Base-by-base conservation (phyloP, 2,888 invertebrate species). In the Melanophora roralis region DNA sequence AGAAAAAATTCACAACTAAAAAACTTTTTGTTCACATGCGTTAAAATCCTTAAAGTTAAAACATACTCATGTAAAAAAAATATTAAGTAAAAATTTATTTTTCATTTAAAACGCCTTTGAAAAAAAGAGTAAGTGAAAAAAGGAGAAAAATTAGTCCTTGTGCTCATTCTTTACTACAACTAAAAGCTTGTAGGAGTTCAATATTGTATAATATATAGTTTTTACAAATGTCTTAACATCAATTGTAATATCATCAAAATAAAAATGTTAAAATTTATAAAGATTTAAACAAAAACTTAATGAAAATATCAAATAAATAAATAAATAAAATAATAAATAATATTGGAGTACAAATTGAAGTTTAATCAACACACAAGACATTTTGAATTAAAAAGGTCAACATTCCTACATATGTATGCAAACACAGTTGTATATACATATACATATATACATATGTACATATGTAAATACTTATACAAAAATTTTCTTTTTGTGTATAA, bases 161-260 rank as follows among this genome's bases (percentile, higher is more conserved):
- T 84, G 75, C 83, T 82, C 83, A 80, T 83, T 83, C 80, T 82
- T 78, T 82, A 76, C 78, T 81, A 73, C 73, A 76, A 69, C 69
- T 57, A 64, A 68, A 80, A 77, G 76, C 84, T 84, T 82, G 84
- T 84, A 83, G 83, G 83, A 83, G 82, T 84, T 84, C 83, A 83
- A 83, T 83, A 82, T 83, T 81, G 82, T 82, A 83, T 84, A 82
- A 83, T 84, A 82, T 82, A 62, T 16, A 27, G 34, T 12, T 40
- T 23, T 55, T 74, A 67, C 65, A 43, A 21, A 51, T 49, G 34
- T 73, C 67, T 51, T n/a, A 60, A 68, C 38, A 36, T 55, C 40
- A 40, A 59, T 16, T n/a, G n/a, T n/a, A n/a, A 60, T 19, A 27
- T 49, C 53, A 51, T 74, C 57, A 45, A 73, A 40, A 43, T 59